phyloP scores from a whole-genome alignment of 2,797 vertebrate genomes.

The Cyprinodon diabolis region DNA sequence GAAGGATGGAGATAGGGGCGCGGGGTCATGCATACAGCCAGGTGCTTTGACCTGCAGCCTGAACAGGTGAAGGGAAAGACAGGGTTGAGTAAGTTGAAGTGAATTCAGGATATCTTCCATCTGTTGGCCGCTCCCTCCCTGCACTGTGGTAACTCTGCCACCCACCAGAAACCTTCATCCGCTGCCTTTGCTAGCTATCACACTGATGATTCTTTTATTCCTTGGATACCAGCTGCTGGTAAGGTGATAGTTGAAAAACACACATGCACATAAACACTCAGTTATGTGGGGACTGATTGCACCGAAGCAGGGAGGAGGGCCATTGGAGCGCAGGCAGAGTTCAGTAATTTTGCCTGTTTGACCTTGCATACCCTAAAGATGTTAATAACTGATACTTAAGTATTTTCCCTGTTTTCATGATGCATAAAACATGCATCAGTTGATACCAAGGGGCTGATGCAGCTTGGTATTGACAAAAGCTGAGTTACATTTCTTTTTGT shows the following conservation, averaged over 20 bases:
- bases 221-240: constrained; percentile 71
- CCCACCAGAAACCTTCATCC: constrained; percentile 44
- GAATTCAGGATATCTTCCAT: constrained; percentile 65
- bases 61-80: background rate
- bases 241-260: constrained; percentile 65
- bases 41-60: constrained; percentile 60
- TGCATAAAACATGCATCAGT: constrained; percentile 35
- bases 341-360: constrained; percentile 59
- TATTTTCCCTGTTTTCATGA: constrained; percentile 50
- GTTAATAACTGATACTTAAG: constrained; percentile 26
- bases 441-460: constrained; percentile 40
- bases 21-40: constrained; percentile 32
- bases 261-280: constrained; percentile 17
- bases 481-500: constrained; percentile 23
- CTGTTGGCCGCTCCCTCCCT: constrained; percentile 25
- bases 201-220: constrained; percentile 54
- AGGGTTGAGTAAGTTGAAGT: constrained; percentile 23
- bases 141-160: constrained; percentile 19
- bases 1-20: background rate
- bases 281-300: constrained; percentile 34
- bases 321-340: constrained; percentile 52
- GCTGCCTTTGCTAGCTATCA: constrained; percentile 35
- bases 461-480: constrained; percentile 34
- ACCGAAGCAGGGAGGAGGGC: background rate
- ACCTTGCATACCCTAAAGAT: constrained; percentile 57